Evolutionary conservation across 2,797 vertebrate species (phyloP), one percentile per base, ranked within the genome.

Genomic region (Phyllotis vaccarum): DNA sequence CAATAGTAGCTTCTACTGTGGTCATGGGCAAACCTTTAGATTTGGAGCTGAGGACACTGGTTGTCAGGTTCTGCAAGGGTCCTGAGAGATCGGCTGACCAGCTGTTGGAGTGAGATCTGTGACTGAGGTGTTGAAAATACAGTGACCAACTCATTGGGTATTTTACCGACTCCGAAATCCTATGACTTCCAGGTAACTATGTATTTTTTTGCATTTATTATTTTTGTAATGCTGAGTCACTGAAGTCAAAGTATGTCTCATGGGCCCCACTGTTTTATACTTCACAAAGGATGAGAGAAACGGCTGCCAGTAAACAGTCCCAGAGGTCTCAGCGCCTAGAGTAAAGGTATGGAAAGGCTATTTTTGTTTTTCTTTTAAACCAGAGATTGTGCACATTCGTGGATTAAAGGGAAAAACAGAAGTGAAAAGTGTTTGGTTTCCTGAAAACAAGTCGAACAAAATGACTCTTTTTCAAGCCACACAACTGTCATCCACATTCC

Each of bases 311-410:
- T n/a, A 56, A 87, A 54, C 5, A 14, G 37, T 78, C 2, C 19
- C 21, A n/a, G 14, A 46, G 4, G 27, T 54, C 22, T 56, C 56
- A 29, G 90, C 49, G 66, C 46, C 58, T n/a, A 31, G 46, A 9
- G 62, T 93, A 83, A 40, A 70, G n/a, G n/a, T n/a, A n/a, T 21
- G 22, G 93, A 81, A 46, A 56, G 75, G 49, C 0, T 7, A 37
- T 92, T 91, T 60, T 46, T 40, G 85, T 91, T 79, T 37, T 92
- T 83, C 70, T 46, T 79, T 85, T n/a, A 54, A 62, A 62, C 31
- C 31, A 56, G 37, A 37, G 24, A 16, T 81, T 34, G 40, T 81
- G 12, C 34, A 87, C 31, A 34, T 72, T 83, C 11, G 64, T 54
- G 87, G 5, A 72, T 52, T 52, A 83, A 83, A 83, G n/a, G 24